Evolutionary conservation across 1,140 invertebrate genomes (phyloP), one percentile per base, ranked within the genome.

Genomic region (Penaeus japonicus): DNA sequence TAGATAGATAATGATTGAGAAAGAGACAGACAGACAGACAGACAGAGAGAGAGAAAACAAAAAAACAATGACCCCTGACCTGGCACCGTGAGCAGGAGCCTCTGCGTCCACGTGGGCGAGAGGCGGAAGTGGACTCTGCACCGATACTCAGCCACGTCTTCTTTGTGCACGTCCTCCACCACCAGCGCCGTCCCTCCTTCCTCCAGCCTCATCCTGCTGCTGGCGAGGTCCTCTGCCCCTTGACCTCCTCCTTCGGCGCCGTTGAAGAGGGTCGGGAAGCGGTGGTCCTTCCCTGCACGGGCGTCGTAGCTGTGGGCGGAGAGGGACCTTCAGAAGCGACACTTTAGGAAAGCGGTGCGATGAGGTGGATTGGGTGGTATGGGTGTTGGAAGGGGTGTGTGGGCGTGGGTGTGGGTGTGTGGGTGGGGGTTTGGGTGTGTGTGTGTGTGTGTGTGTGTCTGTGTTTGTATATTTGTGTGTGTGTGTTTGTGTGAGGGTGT

Each of bases 111-210:
- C 17, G 78, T 81, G 17, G 85, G 78, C 0, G 85, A 87, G 22
- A 87, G 78, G 12, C 85, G 77, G 78, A 70, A 87, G 55, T 87
- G 85, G 4, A 87, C 85, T n/a, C 78, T 24, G 35, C 85, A 87
- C 59, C 85, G 80, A n/a, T 87, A 87, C 85, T 87, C 85, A 1
- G 85, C 77, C 59, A 70, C 47, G 85, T 87, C 85, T 20, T 79
- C 73, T 30, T 59, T 12, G 54, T 2, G 7, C 39, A 62, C 84
- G 20, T 35, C 73, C 22, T 32, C 20, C 20, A 85, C 59, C 54
- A 85, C 84, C 17, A 85, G 84, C 12, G 84, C 22, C 35, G 84
- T 85, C 15, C 81, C 81, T 17, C 81, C 81, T 18, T 55, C 59
- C 59, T 84, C 81, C 81, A 84, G 81, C 39, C 39, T 39, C 39